Evolutionary conservation across 2,888 invertebrate species (phyloP).

Genomic region (Tenodera sinensis): DNA sequence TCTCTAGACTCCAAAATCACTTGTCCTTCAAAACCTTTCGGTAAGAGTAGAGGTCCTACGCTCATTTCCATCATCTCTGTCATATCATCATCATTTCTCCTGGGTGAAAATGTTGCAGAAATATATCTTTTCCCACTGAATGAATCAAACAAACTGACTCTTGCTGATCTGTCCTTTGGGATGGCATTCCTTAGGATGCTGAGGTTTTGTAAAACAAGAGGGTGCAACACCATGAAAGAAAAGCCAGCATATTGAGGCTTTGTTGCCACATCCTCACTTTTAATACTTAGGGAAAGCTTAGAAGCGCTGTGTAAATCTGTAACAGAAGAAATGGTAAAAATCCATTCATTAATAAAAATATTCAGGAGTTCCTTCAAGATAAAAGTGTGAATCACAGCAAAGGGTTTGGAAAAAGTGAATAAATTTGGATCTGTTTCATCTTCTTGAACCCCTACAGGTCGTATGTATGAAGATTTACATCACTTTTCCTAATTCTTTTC

Average conservation of each 20-base stretch:
- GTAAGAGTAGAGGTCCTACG: constrained; percentile 29
- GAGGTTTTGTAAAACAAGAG: constrained; percentile 25
- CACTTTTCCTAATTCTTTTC: too few species aligned
- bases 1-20: constrained; percentile 20
- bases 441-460: too few species aligned
- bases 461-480: too few species aligned
- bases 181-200: constrained; percentile 1
- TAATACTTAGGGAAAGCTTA: neutral
- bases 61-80: neutral
- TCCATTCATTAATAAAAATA: too few species aligned
- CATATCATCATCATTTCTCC: constrained; percentile 2
- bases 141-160: constrained; percentile 27
- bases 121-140: constrained; percentile 21
- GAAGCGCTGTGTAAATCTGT: neutral
- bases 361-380: too few species aligned
- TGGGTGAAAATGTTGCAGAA: constrained; percentile 21
- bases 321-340: too few species aligned
- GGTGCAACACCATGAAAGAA: constrained; percentile 26
- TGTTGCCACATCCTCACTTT: neutral
- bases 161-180: neutral
- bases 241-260: constrained; percentile 18
- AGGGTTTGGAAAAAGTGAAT: too few species aligned
- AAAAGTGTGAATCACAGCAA: too few species aligned
- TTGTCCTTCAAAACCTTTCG: constrained; percentile 31
- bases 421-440: too few species aligned